Evolutionary conservation across 1,140 invertebrate species (phyloP).

Genomic region (Grapholita molesta): DNA sequence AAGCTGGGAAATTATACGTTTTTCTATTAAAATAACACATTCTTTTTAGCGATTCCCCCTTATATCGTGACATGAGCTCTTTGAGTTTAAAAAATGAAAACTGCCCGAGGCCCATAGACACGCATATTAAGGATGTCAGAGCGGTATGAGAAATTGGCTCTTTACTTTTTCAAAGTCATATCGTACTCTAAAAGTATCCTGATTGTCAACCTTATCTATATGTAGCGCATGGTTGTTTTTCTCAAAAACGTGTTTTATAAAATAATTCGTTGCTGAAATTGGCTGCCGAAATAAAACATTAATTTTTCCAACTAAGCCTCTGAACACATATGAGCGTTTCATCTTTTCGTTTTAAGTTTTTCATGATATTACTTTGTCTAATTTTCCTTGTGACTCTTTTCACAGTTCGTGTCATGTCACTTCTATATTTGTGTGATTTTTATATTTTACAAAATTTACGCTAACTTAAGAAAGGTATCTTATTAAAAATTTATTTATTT

Average conservation of each 20-base stretch:
- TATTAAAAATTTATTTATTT: too few species aligned
- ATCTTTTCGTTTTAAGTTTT: constrained; percentile 8
- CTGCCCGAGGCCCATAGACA: constrained; percentile 36
- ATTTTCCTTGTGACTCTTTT: neutral
- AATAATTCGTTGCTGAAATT: neutral
- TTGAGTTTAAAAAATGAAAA: constrained; percentile 36
- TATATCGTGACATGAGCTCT: neutral
- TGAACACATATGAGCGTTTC: neutral
- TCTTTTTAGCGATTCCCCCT: neutral
- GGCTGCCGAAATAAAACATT: neutral
- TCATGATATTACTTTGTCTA: neutral
- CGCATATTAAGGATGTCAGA: constrained; percentile 44
- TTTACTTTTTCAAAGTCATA: neutral
- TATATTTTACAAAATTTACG: too few species aligned
- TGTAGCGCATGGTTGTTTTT: neutral
- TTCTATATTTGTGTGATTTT: too few species aligned
- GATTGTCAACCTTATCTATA: neutral
- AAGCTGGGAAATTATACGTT: neutral
- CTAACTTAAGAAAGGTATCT: too few species aligned
- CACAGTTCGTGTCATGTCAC: neutral
- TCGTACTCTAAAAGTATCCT: neutral
- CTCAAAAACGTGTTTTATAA: neutral
- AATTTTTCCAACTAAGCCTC: neutral
- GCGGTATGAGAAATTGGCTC: constrained; percentile 39
- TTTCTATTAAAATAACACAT: neutral